A percentile compares a stretch with the other conserved stretches of the same genome.
phyloP scores from a whole-genome alignment of 2,888 invertebrate species.

The Myathropa florea region DNA sequence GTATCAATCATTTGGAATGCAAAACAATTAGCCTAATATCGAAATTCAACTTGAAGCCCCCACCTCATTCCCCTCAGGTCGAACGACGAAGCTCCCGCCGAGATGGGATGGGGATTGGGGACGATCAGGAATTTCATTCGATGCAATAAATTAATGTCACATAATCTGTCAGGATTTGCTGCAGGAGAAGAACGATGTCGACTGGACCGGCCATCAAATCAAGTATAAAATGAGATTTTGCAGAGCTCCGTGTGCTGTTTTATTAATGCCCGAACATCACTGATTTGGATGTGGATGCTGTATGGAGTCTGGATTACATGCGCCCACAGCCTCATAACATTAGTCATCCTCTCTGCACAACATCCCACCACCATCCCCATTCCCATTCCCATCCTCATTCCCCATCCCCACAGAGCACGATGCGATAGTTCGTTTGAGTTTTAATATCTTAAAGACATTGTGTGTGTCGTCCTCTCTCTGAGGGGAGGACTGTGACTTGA shows the following conservation, averaged over 20 bases:
- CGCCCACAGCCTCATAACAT: slow-evolving; percentile 58
- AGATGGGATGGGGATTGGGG: not conserved
- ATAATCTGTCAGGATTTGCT: slow-evolving; percentile 68
- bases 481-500: not conserved
- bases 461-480: slow-evolving; percentile 13
- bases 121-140: slow-evolving; percentile 51
- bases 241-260: slow-evolving; percentile 59
- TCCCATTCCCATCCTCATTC: not conserved
- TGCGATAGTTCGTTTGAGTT: slow-evolving; percentile 55
- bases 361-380: not conserved
- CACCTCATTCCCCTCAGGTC: not conserved
- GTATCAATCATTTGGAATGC: slow-evolving; percentile 63
- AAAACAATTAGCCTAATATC: slow-evolving; percentile 69
- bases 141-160: slow-evolving; percentile 70
- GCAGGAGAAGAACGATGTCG: slow-evolving; percentile 8
- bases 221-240: slow-evolving; percentile 63
- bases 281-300: slow-evolving; percentile 53
- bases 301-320: slow-evolving; percentile 50
- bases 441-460: slow-evolving; percentile 40
- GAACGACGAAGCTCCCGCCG: no score
- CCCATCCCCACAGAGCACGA: slow-evolving; percentile 2
- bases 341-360: slow-evolving; percentile 9
- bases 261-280: slow-evolving; percentile 61
- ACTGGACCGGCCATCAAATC: slow-evolving; percentile 49
- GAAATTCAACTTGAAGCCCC: slow-evolving; percentile 55